Evolutionary conservation across 2,888 invertebrate species (phyloP).

Genomic region (Theodoxus fluviatilis): DNA sequence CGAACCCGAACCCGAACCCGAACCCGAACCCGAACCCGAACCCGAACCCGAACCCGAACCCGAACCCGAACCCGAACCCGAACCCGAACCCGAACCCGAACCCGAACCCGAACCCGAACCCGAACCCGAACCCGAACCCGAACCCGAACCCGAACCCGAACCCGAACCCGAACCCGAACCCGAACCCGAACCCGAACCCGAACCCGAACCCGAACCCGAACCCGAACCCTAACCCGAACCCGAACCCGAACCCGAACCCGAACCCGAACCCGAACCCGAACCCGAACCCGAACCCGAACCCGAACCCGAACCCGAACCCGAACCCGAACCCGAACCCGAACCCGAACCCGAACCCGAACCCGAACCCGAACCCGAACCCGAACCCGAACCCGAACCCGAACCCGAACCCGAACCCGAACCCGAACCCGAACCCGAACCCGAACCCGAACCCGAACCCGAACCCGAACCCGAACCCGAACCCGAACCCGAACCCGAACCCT

Average conservation of each 20-base stretch:
- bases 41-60: not conserved
- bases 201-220: slow-evolving; percentile 1
- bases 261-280: slow-evolving; percentile 6
- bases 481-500: slow-evolving; percentile 14
- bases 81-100: slow-evolving; percentile 6
- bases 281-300: slow-evolving; percentile 6
- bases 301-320: slow-evolving; percentile 1
- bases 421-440: slow-evolving; percentile 16
- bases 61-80: not conserved
- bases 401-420: slow-evolving; percentile 14
- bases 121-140: not conserved
- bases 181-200: not conserved
- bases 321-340: slow-evolving; percentile 1
- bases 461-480: slow-evolving; percentile 16
- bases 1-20: not conserved
- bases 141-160: not conserved
- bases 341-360: slow-evolving; percentile 13
- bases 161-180: not conserved
- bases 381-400: slow-evolving; percentile 16
- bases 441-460: slow-evolving; percentile 13
- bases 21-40: slow-evolving; percentile 1
- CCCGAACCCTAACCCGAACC: slow-evolving; percentile 10
- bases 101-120: not conserved
- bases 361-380: slow-evolving; percentile 16
- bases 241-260: slow-evolving; percentile 3